phyloP scores from a whole-genome alignment of 2,888 invertebrate species.

The Scrobipalpa atriplicella region DNA sequence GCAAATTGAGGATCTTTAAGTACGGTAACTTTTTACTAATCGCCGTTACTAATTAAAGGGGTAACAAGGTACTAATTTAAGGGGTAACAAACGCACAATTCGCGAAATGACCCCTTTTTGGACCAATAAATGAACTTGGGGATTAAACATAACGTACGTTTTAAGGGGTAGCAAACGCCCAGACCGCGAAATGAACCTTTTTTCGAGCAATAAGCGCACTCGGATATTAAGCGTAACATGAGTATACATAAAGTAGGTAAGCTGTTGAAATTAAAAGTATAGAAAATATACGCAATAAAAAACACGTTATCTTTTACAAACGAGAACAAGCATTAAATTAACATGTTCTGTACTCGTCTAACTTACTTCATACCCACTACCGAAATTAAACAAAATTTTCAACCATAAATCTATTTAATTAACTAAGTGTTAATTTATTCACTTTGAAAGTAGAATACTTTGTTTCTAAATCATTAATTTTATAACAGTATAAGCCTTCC shows the following conservation, averaged over 20 bases:
- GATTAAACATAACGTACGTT: too few species aligned
- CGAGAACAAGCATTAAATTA: not conserved
- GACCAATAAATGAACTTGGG: too few species aligned
- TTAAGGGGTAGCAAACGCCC: too few species aligned
- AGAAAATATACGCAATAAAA: slow-evolving; percentile 2
- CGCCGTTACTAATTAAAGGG: too few species aligned
- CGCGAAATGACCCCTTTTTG: too few species aligned
- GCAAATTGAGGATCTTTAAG: not conserved
- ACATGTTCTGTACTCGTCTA: not conserved
- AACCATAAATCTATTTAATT: not conserved
- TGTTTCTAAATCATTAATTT: slow-evolving; percentile 11
- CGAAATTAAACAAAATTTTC: not conserved
- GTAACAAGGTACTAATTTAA: too few species aligned
- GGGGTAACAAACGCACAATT: too few species aligned
- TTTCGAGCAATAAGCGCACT: too few species aligned
- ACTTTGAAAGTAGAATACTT: not conserved
- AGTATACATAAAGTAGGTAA: too few species aligned
- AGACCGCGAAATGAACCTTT: too few species aligned
- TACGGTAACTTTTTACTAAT: too few species aligned
- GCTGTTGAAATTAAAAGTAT: not conserved
- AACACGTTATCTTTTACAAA: not conserved
- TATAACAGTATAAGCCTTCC: not conserved
- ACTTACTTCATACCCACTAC: not conserved
- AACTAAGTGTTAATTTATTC: slow-evolving; percentile 11
- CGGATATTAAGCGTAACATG: too few species aligned